phyloP scores from a whole-genome alignment of 2,113 vertebrate species.

The Todiramphus chloris region DNA sequence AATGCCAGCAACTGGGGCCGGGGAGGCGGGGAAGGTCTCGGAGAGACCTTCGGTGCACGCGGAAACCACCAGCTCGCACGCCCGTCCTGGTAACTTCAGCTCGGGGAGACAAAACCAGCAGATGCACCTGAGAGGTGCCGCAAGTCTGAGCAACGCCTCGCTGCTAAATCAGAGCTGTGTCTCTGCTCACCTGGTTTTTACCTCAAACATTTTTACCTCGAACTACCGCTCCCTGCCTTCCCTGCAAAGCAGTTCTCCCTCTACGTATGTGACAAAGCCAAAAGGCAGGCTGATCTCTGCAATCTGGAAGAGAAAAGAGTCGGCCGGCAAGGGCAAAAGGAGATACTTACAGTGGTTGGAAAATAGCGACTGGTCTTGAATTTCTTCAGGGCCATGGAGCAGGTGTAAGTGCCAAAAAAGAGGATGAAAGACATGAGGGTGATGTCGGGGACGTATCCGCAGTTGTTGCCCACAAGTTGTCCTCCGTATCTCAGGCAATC shows the following conservation, averaged over 20 bases:
- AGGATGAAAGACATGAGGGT: slow-evolving; percentile 97
- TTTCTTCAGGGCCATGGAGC: slow-evolving; percentile 97
- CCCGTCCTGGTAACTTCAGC: background rate
- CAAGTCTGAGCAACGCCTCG: background rate
- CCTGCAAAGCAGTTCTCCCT: background rate
- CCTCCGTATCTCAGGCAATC: slow-evolving; percentile 89
- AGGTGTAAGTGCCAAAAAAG: slow-evolving; percentile 96
- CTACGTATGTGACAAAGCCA: background rate
- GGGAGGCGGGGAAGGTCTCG: too few relatives aligned
- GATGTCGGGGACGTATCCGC: slow-evolving; percentile 90
- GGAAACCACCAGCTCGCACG: accelerated
- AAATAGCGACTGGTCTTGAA: slow-evolving; percentile 97
- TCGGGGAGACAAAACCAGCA: background rate
- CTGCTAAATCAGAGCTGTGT: background rate
- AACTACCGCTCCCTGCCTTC: background rate
- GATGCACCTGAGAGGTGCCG: background rate
- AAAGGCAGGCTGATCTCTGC: background rate
- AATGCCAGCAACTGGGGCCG: background rate
- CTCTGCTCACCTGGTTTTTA: background rate
- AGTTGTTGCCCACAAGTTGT: slow-evolving; percentile 84
- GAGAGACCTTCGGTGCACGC: background rate
- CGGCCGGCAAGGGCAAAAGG: background rate
- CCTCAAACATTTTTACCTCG: background rate
- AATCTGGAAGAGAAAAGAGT: background rate
- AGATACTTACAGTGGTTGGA: slow-evolving; percentile 90